Evolutionary conservation across 2,888 invertebrate genomes (phyloP), one percentile per base, ranked within the genome.

Genomic region (Uloborus plumipes): DNA sequence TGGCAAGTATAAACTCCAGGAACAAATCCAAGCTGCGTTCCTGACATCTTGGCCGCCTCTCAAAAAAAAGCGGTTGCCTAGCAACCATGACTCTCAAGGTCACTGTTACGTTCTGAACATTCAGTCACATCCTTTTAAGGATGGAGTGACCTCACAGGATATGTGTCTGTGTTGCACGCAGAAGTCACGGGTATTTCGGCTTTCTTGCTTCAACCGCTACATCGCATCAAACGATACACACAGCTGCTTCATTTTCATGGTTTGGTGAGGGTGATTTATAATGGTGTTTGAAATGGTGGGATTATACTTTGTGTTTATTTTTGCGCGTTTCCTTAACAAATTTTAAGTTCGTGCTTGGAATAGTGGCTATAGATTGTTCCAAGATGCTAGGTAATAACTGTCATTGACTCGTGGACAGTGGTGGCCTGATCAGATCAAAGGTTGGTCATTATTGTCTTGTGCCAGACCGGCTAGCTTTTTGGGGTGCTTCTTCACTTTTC

Each of bases 21-120:
- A 51, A 66, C 26, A 49, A 47, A 11, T 39, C n/a, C 16, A 18
- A 39, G 64, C 39, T 39, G 50, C 50, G n/a, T 66, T 66, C 49
- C 66, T n/a, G 64, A 47, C 49, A 66, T 49, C 53, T 69, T 62
- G 78, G 66, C 58, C 26, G 64, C 55, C 47, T 18, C 39, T 71
- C 58, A 49, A 18, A 16, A 53, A n/a, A 31, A 39, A 26, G 39
- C 39, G 39, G 73, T 80, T 67, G 67, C 79, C 26, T 67, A 69
- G 79, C 79, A 73, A 80, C 79, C 67, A 26, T 66, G 64, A 15
- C 22, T 65, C 67, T 53, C 79, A 80, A 80, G 79, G 79, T 80
- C 79, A 73, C 67, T 73, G 79, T 79, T 79, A 79, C 79, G 79
- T 66, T 61, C 55, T 20, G 47, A n/a, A 22, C 58, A 59, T 66